These are phyloP conservation scores for Ondatra zibethicus DNA, from an alignment of 2,113 vertebrate genomes.

Conservation along the genomic window DNA sequence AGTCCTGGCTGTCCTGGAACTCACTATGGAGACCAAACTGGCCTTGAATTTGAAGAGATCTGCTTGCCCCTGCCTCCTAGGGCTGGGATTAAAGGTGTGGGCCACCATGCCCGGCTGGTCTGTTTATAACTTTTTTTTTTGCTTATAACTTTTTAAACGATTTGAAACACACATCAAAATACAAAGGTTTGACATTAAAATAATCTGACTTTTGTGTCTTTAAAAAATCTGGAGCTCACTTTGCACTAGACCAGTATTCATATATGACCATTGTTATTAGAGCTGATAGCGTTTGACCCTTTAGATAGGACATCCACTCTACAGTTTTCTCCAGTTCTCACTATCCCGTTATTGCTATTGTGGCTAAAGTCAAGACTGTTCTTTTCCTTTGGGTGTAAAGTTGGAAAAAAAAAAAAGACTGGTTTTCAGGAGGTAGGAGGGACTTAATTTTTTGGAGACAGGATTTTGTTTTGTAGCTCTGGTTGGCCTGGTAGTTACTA, in stretches of 20 bases:
- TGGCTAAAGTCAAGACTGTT: constrained; percentile 3
- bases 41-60: neutral
- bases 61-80: neutral
- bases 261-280: neutral
- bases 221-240: constrained; percentile 29
- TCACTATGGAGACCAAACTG: neutral
- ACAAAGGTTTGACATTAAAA: constrained; percentile 45
- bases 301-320: neutral
- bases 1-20: neutral
- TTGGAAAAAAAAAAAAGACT: too few relatives aligned
- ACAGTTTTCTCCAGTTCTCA: neutral
- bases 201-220: constrained; percentile 40
- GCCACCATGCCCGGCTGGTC: neutral
- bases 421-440: neutral
- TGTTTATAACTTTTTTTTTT: neutral
- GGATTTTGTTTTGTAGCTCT: neutral
- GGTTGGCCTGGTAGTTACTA: neutral
- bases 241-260: neutral
- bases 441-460: neutral
- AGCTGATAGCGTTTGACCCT: neutral
- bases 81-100: neutral
- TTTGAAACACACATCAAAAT: constrained; percentile 30
- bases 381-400: too few relatives aligned
- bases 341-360: neutral
- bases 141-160: neutral